These are phyloP conservation scores for Arnoldichthys spilopterus DNA, from an alignment of 2,797 vertebrate species.

Conservation along the genomic window DNA sequence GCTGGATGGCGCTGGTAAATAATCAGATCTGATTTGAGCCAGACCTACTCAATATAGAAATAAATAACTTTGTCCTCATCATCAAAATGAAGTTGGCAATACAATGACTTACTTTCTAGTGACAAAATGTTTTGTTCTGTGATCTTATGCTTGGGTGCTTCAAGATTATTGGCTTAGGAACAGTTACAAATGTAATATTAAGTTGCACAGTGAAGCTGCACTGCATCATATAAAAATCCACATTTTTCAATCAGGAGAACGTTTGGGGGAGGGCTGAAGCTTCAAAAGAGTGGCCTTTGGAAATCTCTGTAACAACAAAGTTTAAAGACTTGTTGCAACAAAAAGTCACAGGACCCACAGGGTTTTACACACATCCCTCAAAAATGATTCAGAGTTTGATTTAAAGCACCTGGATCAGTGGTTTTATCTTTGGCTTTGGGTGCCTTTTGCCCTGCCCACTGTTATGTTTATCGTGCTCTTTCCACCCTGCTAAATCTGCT, in stretches of 20 bases:
- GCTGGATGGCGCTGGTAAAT: conserved; percentile 31
- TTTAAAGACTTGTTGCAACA: neutral
- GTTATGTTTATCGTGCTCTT: no score
- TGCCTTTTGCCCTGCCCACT: no score
- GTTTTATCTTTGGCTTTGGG: no score
- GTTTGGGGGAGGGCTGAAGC: neutral
- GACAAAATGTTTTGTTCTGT: neutral
- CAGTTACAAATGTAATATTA: neutral
- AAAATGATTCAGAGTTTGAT: neutral
- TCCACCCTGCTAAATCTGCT: no score
- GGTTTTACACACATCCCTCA: neutral
- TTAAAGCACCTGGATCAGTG: neutral
- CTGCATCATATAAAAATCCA: neutral
- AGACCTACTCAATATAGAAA: conserved; percentile 3
- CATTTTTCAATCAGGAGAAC: neutral
- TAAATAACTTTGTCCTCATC: conserved; percentile 13
- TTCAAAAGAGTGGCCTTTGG: neutral
- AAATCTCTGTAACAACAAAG: neutral
- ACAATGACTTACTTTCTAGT: neutral
- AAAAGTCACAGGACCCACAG: neutral
- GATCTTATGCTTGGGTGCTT: neutral
- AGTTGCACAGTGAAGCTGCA: neutral
- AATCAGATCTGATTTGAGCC: conserved; percentile 34
- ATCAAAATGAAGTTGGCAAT: conserved; percentile 2
- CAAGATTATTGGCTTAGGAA: neutral